A percentile compares a stretch with the other conserved stretches of the same genome.
Conservation (phyloP, 2,797 vertebrate species). For the Paguma larvata region DNA sequence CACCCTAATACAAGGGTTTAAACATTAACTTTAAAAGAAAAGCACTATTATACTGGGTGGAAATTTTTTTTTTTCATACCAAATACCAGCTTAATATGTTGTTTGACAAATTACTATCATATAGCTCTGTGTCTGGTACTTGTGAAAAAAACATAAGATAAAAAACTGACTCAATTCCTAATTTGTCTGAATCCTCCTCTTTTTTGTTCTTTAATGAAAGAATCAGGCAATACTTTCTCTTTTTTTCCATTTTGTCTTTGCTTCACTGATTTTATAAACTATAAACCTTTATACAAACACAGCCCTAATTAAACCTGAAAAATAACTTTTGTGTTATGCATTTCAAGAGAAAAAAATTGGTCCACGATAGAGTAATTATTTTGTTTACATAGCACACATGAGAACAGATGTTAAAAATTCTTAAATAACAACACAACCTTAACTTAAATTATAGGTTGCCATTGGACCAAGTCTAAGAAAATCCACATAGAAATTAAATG, state of each 20-base stretch:
- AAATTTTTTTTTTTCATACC: slow-evolving; percentile 61
- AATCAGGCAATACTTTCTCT: background rate
- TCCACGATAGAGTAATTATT: slow-evolving; percentile 38
- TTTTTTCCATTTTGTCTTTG: slow-evolving; percentile 6
- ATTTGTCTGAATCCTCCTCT: background rate
- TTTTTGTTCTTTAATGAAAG: slow-evolving; percentile 17
- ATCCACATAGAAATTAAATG: slow-evolving; percentile 61
- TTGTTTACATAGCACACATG: slow-evolving; percentile 44
- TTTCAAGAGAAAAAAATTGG: slow-evolving; percentile 61
- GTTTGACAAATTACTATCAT: slow-evolving; percentile 64
- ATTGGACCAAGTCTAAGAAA: background rate
- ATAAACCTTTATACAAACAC: slow-evolving; percentile 15
- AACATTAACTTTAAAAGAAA: slow-evolving; percentile 19
- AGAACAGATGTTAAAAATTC: slow-evolving; percentile 34
- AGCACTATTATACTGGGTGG: slow-evolving; percentile 19
- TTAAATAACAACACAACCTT: slow-evolving; percentile 59
- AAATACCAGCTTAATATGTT: background rate
- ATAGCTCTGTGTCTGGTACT: slow-evolving; percentile 38
- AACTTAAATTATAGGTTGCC: slow-evolving; percentile 20
- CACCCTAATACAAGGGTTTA: background rate
- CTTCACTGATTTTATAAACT: slow-evolving; percentile 34
- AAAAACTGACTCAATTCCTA: slow-evolving; percentile 45
- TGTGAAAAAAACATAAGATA: background rate
- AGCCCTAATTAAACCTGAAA: slow-evolving; percentile 56
- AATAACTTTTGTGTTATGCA: background rate